Percentiles rank a stretch among this genome's conserved stretches.
Conservation (phyloP, 1,140 invertebrate genomes). For the Heliothis subflexa region DNA sequence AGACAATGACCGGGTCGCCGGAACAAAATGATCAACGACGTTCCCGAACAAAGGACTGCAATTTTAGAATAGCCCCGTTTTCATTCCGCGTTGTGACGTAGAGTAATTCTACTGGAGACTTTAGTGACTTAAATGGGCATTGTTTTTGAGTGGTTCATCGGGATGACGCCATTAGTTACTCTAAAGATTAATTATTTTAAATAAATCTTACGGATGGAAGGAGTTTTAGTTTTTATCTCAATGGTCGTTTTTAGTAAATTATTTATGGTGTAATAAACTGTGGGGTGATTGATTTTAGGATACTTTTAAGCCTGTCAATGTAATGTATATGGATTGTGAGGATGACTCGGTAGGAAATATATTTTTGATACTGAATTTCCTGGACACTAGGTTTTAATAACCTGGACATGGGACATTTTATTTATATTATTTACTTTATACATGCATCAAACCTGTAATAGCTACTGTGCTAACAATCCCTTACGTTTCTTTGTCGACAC, state of each 20-base stretch:
- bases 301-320: no score
- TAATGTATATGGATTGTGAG: background rate
- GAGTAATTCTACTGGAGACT: slow-evolving; percentile 34
- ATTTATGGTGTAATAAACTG: background rate
- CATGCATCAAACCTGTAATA: no score
- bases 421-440: no score
- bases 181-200: slow-evolving; percentile 20
- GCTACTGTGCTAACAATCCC: no score
- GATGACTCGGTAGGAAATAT: background rate
- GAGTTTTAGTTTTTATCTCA: no score
- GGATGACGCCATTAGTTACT: slow-evolving; percentile 39
- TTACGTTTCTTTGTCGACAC: background rate
- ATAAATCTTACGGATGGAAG: slow-evolving; percentile 11
- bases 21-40: slow-evolving; percentile 54
- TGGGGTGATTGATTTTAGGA: background rate
- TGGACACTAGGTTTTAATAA: no score
- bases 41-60: slow-evolving; percentile 52
- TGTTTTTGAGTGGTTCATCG: slow-evolving; percentile 36
- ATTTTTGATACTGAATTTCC: background rate
- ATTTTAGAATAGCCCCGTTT: slow-evolving; percentile 52
- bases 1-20: slow-evolving; percentile 47
- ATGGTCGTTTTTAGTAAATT: no score
- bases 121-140: slow-evolving; percentile 49
- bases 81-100: slow-evolving; percentile 35
- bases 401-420: no score